These are phyloP conservation scores for Chloropsis hardwickii DNA, from an alignment of 2,113 vertebrate genomes.

Conservation along the genomic window DNA sequence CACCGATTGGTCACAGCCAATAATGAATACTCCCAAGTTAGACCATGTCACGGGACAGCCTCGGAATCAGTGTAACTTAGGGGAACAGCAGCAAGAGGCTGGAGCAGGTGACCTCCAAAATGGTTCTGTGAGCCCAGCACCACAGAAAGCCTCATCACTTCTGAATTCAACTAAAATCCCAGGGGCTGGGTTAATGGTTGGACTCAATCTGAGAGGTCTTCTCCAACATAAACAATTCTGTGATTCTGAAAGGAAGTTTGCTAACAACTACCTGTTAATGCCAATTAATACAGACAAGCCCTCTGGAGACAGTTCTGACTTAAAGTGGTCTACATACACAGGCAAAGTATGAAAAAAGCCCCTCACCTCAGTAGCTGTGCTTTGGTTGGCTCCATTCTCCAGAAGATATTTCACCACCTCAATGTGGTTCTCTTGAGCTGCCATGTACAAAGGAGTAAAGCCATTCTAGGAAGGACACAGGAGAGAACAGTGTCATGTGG, in stretches of 20 bases:
- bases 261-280: background rate
- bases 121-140: background rate
- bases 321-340: background rate
- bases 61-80: background rate
- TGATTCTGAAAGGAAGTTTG: background rate
- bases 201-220: background rate
- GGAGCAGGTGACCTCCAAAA: background rate
- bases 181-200: background rate
- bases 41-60: background rate
- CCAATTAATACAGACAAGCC: background rate
- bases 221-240: background rate
- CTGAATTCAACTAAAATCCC: background rate
- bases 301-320: background rate
- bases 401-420: slow-evolving; percentile 94
- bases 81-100: background rate
- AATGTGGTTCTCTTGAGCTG: slow-evolving; percentile 96
- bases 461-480: slow-evolving; percentile 83
- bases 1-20: background rate
- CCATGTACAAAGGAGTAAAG: slow-evolving; percentile 98
- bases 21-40: background rate
- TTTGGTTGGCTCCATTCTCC: slow-evolving; percentile 97
- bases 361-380: slow-evolving; percentile 93
- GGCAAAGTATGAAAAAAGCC: background rate
- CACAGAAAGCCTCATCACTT: background rate
- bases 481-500: background rate